Evolutionary conservation across 2,113 vertebrate genomes (phyloP).

Genomic region (Grantiella picta): DNA sequence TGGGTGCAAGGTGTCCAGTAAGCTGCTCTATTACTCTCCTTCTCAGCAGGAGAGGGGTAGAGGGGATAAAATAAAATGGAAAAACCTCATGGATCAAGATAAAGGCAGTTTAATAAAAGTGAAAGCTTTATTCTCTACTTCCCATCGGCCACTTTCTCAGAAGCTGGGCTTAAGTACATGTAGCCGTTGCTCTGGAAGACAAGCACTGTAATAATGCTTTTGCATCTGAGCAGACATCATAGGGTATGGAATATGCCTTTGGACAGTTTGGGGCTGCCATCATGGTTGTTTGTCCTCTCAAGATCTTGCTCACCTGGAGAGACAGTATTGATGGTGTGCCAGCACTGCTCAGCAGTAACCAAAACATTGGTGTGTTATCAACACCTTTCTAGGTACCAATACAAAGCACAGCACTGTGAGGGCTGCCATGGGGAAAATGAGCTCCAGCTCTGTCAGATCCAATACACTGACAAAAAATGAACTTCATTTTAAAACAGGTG

Average conservation of each 20-base stretch:
- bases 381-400: not conserved
- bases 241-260: not conserved
- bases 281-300: not conserved
- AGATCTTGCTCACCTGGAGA: not conserved
- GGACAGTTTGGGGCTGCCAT: not conserved
- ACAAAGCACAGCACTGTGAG: not conserved
- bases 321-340: not conserved
- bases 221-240: not conserved
- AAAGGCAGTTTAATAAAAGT: not conserved
- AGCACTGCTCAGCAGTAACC: not conserved
- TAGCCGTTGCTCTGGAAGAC: not conserved
- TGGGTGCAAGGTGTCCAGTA: not conserved
- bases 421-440: not conserved
- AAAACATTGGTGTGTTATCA: not conserved
- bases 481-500: not conserved
- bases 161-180: rapidly evolving
- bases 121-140: not conserved
- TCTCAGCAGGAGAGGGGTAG: not conserved
- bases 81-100: not conserved
- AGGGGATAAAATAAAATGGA: not conserved
- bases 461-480: not conserved
- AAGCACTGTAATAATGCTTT: not conserved
- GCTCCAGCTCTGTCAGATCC: not conserved
- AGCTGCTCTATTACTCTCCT: not conserved
- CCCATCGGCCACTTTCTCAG: not conserved